Conservation (phyloP, 2,113 vertebrate species). For the Nasalis larvatus region DNA sequence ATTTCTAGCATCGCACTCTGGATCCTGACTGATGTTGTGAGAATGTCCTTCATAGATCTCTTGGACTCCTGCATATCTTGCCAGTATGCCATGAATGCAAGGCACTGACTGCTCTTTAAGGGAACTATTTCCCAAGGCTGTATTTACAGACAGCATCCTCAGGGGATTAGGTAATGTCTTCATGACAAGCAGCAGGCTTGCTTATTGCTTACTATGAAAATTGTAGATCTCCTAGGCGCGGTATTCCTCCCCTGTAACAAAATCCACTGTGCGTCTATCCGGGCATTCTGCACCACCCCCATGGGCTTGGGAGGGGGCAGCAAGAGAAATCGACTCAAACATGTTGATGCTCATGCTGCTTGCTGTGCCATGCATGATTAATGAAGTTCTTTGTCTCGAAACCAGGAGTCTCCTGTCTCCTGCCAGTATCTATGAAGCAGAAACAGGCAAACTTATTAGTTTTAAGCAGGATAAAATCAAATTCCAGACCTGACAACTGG, state of each 20-base stretch:
- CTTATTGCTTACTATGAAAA: not conserved
- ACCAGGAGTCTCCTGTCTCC: not conserved
- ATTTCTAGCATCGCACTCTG: not conserved
- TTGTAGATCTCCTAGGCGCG: not conserved
- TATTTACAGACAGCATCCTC: not conserved
- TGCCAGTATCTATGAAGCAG: not conserved
- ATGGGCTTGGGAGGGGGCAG: not conserved
- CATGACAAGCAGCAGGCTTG: not conserved
- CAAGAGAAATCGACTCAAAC: not conserved
- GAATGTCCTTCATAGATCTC: not conserved
- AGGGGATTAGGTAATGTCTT: not conserved
- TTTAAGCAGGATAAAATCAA: conserved; percentile 33
- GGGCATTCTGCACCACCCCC: not conserved
- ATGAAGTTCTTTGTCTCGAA: not conserved
- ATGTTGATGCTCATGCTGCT: not conserved
- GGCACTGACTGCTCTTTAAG: not conserved
- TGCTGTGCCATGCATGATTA: not conserved
- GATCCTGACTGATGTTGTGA: not conserved
- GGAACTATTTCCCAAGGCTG: not conserved
- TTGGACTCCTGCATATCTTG: not conserved
- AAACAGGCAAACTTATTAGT: conserved; percentile 25
- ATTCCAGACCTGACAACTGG: not conserved
- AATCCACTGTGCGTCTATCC: not conserved
- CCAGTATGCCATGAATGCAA: not conserved
- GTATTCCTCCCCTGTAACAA: not conserved